A percentile compares a stretch with the other conserved stretches of the same genome.
These are phyloP conservation scores for Promerops cafer DNA, from an alignment of 2,113 vertebrate species.

Conservation along the genomic window DNA sequence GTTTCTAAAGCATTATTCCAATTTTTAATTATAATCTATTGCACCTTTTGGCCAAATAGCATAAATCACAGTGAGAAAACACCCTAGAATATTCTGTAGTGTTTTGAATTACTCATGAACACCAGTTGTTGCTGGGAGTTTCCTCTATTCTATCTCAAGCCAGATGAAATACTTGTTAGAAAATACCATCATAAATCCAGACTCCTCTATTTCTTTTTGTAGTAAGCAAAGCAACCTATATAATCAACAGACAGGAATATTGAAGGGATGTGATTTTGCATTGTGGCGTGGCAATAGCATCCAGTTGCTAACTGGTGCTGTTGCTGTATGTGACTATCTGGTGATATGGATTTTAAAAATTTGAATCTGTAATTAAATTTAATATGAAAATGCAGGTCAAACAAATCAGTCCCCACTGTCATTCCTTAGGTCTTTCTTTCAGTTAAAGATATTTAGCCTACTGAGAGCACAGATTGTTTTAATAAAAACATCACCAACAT, in stretches of 20 bases:
- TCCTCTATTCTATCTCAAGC: neutral
- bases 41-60: neutral
- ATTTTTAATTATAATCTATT: neutral
- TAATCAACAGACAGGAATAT: neutral
- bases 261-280: neutral
- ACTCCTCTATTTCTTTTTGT: neutral
- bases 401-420: neutral
- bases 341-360: neutral
- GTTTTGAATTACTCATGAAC: neutral
- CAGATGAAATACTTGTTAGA: neutral
- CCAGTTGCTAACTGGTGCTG: neutral
- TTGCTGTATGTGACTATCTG: neutral
- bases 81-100: neutral
- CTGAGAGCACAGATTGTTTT: neutral
- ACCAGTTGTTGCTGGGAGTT: neutral
- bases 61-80: neutral
- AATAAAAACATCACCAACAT: neutral
- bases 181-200: neutral
- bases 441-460: neutral
- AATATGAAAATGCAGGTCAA: neutral
- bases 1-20: neutral
- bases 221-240: neutral
- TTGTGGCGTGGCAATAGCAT: accelerated
- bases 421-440: neutral
- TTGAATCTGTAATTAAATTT: neutral